Conservation (phyloP, 1,140 invertebrate species). For the Tenebrio molitor region DNA sequence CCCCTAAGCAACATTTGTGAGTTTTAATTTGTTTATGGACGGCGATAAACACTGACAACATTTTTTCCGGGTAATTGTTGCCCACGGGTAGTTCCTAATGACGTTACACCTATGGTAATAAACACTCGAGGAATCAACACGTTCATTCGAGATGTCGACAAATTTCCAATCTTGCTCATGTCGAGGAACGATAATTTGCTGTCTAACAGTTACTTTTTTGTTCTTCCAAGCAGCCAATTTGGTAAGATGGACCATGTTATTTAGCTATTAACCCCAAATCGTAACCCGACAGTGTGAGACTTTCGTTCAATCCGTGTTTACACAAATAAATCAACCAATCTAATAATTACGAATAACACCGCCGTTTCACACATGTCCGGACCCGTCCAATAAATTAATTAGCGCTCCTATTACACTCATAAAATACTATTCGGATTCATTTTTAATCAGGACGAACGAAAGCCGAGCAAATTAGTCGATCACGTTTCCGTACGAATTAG, state of each 20-base stretch:
- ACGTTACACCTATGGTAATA: too few relatives aligned
- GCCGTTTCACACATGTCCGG: conserved; percentile 4
- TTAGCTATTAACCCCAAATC: not conserved
- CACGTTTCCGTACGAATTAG: conserved; percentile 20
- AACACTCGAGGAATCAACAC: too few relatives aligned
- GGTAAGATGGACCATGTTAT: not conserved
- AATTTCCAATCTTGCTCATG: too few relatives aligned
- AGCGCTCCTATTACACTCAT: not conserved
- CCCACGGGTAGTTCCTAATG: not conserved
- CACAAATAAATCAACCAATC: conserved; percentile 9
- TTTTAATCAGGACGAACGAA: conserved; percentile 13
- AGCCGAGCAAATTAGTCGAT: conserved; percentile 10
- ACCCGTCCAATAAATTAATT: conserved; percentile 5
- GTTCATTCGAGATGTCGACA: too few relatives aligned
- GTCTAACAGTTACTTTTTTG: not conserved
- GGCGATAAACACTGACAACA: not conserved
- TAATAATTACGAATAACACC: conserved; percentile 6
- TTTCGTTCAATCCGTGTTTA: not conserved
- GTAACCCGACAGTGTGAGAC: not conserved
- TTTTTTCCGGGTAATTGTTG: conserved; percentile 14
- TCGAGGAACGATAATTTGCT: too few relatives aligned
- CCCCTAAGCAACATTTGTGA: conserved; percentile 16
- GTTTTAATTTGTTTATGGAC: not conserved
- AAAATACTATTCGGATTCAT: conserved; percentile 7
- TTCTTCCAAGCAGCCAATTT: not conserved